Conservation (phyloP, 2,888 invertebrate genomes). For the Drosophila mulleri region DNA sequence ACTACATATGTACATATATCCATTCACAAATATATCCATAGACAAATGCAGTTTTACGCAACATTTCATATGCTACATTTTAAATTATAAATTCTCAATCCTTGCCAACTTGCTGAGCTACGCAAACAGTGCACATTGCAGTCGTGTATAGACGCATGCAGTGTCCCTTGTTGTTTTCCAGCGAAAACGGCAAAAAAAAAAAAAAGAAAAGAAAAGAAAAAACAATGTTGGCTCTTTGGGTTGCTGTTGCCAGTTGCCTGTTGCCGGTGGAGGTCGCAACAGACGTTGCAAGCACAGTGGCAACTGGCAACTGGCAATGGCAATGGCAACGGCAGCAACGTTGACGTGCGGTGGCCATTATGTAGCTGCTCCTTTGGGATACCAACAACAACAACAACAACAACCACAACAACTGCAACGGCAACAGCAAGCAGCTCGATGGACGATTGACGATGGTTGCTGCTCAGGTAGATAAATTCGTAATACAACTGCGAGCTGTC, state of each 20-base stretch:
- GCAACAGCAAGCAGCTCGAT: conserved; percentile 56
- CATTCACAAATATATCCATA: no score
- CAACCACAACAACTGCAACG: conserved; percentile 22
- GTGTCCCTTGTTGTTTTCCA: conserved; percentile 48
- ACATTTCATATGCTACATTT: no score
- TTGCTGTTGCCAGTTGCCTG: conserved; percentile 29
- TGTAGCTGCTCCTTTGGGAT: conserved; percentile 78
- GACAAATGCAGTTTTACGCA: no score
- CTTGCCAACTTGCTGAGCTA: not conserved
- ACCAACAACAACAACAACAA: conserved; percentile 24
- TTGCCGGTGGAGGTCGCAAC: conserved; percentile 41
- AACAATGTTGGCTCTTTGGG: conserved; percentile 56
- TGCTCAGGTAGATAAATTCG: conserved; percentile 81
- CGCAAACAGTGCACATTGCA: not conserved
- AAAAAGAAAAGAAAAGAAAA: conserved; percentile 51
- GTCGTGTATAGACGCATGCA: not conserved
- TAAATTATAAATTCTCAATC: not conserved
- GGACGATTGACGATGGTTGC: conserved; percentile 80
- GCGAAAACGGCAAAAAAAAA: conserved; percentile 62
- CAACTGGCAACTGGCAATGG: conserved; percentile 40
- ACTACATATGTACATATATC: no score
- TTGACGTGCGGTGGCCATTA: conserved; percentile 79
- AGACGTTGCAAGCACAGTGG: conserved; percentile 49
- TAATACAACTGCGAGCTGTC: conserved; percentile 75
- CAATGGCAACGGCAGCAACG: conserved; percentile 44